phyloP scores from a whole-genome alignment of 2,888 invertebrate species.

The Masnerella sp. region DNA sequence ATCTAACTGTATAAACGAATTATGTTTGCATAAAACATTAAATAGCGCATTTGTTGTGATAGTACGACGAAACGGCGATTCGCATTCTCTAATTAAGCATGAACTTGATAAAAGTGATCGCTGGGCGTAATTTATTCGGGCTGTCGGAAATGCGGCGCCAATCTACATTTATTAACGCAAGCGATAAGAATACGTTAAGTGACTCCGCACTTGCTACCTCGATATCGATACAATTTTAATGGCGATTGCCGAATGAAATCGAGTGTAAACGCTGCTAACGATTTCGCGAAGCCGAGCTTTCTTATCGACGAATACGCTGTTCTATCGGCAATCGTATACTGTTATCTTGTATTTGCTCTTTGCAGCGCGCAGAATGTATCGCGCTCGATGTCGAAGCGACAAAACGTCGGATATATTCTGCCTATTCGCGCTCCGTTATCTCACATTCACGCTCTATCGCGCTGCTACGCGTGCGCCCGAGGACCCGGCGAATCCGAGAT shows the following conservation, averaged over 20 bases:
- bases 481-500: constrained; percentile 14
- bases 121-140: constrained; percentile 11
- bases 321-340: constrained; percentile 31
- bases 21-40: too few relatives aligned
- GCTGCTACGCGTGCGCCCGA: constrained; percentile 55
- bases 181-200: constrained; percentile 26
- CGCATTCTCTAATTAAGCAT: constrained; percentile 8
- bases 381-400: constrained; percentile 44
- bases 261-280: constrained; percentile 29
- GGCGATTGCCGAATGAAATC: constrained; percentile 27
- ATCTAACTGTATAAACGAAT: too few relatives aligned
- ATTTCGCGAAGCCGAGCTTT: constrained; percentile 36
- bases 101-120: constrained; percentile 5
- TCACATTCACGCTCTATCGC: constrained; percentile 69
- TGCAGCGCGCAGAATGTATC: constrained; percentile 38
- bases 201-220: constrained; percentile 25
- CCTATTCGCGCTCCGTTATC: constrained; percentile 64
- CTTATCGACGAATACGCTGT: constrained; percentile 31
- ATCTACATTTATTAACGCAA: constrained; percentile 38
- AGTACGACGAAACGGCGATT: too few relatives aligned
- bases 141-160: constrained; percentile 23
- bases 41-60: too few relatives aligned
- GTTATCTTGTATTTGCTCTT: constrained; percentile 39
- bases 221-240: constrained; percentile 23
- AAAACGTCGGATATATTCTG: constrained; percentile 49